Evolutionary conservation across 2,113 vertebrate genomes (phyloP).

Genomic region (Uropsilus gracilis): DNA sequence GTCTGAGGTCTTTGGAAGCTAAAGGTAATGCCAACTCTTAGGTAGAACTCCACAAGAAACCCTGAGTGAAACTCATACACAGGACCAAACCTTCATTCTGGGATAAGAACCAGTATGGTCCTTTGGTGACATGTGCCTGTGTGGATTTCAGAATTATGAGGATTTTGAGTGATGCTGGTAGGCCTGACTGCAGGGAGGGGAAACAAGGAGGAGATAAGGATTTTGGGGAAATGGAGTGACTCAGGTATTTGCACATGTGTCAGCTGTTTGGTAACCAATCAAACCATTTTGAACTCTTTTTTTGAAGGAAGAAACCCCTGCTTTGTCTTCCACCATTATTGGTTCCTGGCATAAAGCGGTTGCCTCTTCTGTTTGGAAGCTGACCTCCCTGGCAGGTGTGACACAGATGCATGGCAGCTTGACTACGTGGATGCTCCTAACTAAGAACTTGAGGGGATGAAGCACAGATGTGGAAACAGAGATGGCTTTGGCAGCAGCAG

Average conservation of each 20-base stretch:
- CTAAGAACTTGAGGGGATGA: neutral
- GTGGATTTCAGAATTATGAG: neutral
- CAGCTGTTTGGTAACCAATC: neutral
- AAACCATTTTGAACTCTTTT: neutral
- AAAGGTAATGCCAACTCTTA: neutral
- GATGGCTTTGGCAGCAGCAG: neutral
- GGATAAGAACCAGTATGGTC: accelerated
- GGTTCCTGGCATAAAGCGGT: neutral
- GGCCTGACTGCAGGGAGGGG: neutral
- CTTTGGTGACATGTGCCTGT: neutral
- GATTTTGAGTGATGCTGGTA: neutral
- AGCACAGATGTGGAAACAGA: neutral
- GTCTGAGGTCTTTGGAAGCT: neutral
- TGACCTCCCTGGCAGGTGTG: neutral
- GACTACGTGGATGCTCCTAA: neutral
- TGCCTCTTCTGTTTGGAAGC: neutral
- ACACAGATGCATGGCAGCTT: neutral
- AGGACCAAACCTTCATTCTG: too few relatives aligned
- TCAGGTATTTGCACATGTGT: accelerated
- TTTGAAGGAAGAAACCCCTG: neutral
- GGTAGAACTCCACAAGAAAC: too few relatives aligned
- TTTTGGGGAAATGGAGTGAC: neutral
- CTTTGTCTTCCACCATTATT: neutral
- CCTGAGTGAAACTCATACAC: neutral
- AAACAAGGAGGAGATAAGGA: neutral